Evolutionary conservation across 2,888 invertebrate species (phyloP).

Genomic region (Saturnia japonica): DNA sequence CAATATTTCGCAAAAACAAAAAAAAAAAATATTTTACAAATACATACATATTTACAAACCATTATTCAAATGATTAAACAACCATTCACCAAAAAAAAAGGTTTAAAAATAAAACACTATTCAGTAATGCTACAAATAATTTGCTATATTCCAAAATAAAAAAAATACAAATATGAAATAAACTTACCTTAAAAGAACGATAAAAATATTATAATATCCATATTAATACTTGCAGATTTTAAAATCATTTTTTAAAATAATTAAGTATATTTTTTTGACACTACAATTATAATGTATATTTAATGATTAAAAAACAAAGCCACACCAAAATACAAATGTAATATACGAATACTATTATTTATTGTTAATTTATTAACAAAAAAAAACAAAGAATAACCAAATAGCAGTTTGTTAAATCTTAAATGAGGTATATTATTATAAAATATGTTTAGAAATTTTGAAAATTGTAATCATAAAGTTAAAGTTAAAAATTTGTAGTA

Average conservation of each 20-base stretch:
- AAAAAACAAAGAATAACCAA: not conserved
- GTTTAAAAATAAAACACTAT: conserved; percentile 34
- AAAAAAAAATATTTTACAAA: not conserved
- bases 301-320: not conserved
- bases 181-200: conserved; percentile 17
- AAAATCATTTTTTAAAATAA: not conserved
- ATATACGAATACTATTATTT: not conserved
- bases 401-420: not conserved
- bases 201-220: not conserved
- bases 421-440: not conserved
- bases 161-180: conserved; percentile 18
- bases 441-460: not conserved
- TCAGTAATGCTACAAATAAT: conserved; percentile 20
- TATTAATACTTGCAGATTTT: not conserved
- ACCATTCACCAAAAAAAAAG: conserved; percentile 35
- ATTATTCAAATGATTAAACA: conserved; percentile 23
- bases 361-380: not conserved
- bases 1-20: not conserved
- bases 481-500: too few relatives aligned
- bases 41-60: not conserved
- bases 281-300: conserved; percentile 7
- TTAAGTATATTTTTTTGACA: not conserved
- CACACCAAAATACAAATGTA: not conserved
- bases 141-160: conserved; percentile 18
- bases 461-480: too few relatives aligned